Evolutionary conservation across 2,113 vertebrate species (phyloP), one percentile per base, ranked within the genome.

Genomic region (Vidua chalybeata): DNA sequence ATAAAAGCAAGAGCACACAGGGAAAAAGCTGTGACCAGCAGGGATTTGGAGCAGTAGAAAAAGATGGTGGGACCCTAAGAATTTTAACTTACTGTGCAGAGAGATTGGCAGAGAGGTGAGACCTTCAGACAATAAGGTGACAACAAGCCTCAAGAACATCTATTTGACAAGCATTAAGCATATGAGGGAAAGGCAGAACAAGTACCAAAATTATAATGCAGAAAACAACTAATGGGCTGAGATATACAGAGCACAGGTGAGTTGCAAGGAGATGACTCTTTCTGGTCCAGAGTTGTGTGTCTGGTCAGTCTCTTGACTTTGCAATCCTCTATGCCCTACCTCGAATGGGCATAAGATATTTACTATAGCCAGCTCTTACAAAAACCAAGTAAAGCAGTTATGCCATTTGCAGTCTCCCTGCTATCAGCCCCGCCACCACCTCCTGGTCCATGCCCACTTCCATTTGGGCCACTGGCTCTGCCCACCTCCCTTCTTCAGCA

Each of bases 321-420:
- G 15, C 35, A 89, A 56, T 56, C 33, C 31, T 45, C 30, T 21
- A 45, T 26, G 3, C 20, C 24, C 41, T 46, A 33, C 41, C 46
- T 76, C 12, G 15, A 24, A 4, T 0, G 1, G 0, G 1, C 51
- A 74, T 5, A 23, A 68, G 68, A 73, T 10, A 23, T 28, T 56
- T 61, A 56, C 20, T 37, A 24, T 14, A 76, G 33, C 39, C 41
- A 69, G 43, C 37, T 86, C 41, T 77, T 88, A 41, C 37, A 56
- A 61, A 80, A 71, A 85, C 9, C 1, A 45, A 51, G 51, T 16
- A 46, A 76, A 93, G n/a, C 28, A 85, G 23, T 11, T 13, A 5
- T 15, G 16, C 10, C 33, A 69, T 39, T 72, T 37, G 5, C 2
- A 4, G 18, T 51, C 6, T 51, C 22, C 28, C 8, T 68, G 12